Conservation (phyloP, 2,113 vertebrate genomes). For the Turnix velox region DNA sequence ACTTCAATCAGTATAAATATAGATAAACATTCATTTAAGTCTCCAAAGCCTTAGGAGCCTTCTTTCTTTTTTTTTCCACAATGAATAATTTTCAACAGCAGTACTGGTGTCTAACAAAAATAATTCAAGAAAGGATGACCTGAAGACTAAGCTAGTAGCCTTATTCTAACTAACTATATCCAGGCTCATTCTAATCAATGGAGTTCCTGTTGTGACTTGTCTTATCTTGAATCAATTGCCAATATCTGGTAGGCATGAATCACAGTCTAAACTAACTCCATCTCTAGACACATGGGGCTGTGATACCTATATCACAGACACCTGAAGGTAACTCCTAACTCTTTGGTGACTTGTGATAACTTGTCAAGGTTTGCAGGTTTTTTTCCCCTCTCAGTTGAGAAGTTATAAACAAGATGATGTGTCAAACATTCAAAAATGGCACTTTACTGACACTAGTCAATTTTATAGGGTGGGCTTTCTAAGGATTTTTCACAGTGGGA, state of each 20-base stretch:
- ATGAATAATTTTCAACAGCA: neutral
- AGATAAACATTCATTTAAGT: neutral
- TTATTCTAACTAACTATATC: neutral
- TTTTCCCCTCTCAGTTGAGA: neutral
- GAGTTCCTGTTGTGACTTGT: neutral
- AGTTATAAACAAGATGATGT: neutral
- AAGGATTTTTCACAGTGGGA: too few species aligned
- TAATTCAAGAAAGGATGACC: neutral
- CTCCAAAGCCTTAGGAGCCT: neutral
- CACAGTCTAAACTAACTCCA: neutral
- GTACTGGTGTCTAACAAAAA: neutral
- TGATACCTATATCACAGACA: neutral
- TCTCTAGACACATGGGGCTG: too few species aligned
- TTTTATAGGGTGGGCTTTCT: neutral
- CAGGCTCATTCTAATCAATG: neutral
- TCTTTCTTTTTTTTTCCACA: neutral
- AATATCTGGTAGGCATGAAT: neutral
- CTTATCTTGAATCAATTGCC: neutral
- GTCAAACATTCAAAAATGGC: neutral
- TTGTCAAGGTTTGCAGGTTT: neutral
- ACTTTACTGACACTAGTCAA: neutral
- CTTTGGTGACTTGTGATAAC: neutral
- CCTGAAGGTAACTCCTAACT: neutral
- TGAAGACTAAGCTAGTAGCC: neutral
- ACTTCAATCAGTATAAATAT: neutral